Evolutionary conservation across 2,797 vertebrate genomes (phyloP).

Genomic region (Sebastes itinus): DNA sequence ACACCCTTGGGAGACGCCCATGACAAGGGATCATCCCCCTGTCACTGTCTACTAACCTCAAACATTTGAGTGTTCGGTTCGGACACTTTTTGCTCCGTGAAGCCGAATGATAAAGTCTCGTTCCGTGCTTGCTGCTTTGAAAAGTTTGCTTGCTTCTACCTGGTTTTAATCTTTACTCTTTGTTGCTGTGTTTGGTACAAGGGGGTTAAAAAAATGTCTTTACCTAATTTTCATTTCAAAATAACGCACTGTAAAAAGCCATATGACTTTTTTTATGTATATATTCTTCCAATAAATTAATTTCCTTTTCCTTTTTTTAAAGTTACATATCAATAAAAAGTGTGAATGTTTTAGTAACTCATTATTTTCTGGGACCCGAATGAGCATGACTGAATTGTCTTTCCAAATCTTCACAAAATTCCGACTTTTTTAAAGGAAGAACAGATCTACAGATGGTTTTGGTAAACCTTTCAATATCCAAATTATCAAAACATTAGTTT

Average conservation of each 20-base stretch:
- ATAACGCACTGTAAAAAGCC: not conserved
- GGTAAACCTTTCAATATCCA: not conserved
- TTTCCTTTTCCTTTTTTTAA: too few relatives aligned
- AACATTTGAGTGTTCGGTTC: not conserved
- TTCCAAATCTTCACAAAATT: not conserved
- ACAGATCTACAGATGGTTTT: not conserved
- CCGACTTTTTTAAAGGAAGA: not conserved
- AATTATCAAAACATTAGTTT: not conserved
- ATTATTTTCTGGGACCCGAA: too few relatives aligned
- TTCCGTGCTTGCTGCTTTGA: not conserved
- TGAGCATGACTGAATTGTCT: too few relatives aligned
- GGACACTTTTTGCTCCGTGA: not conserved
- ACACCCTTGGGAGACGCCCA: not conserved
- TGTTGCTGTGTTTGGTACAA: not conserved
- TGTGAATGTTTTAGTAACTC: too few relatives aligned
- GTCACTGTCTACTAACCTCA: not conserved
- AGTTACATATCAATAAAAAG: too few relatives aligned
- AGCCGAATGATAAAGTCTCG: not conserved
- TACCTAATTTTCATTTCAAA: not conserved
- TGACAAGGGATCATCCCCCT: slow-evolving; percentile 1
- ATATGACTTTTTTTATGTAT: too few relatives aligned
- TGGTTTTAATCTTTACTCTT: not conserved
- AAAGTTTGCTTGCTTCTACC: not conserved
- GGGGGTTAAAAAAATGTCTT: not conserved
- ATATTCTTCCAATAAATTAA: too few relatives aligned